These are phyloP conservation scores for Trachelipus rathkii DNA, from an alignment of 1,140 invertebrate genomes.

Conservation along the genomic window DNA sequence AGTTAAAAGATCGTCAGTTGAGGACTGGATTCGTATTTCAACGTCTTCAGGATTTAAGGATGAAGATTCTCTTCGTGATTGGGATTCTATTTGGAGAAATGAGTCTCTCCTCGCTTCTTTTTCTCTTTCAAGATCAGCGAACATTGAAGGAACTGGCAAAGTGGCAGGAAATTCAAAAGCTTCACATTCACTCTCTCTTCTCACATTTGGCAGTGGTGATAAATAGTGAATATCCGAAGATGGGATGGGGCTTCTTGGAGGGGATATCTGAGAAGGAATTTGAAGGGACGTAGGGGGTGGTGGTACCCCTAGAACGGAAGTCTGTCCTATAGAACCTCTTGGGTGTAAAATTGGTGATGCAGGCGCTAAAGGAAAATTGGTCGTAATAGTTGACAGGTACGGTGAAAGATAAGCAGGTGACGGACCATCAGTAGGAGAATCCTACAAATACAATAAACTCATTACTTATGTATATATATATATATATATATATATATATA, in stretches of 20 bases:
- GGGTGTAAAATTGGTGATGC: constrained; percentile 52
- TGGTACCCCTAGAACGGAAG: constrained; percentile 10
- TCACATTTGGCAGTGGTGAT: constrained; percentile 62
- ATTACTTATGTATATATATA: too few species aligned
- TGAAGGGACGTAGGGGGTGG: constrained; percentile 27
- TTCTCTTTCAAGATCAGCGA: constrained; percentile 56
- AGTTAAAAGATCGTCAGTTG: constrained; percentile 40
- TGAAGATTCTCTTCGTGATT: background rate
- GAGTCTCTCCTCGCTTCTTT: background rate
- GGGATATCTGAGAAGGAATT: constrained; percentile 18
- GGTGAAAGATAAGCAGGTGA: constrained; percentile 35
- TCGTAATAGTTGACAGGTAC: constrained; percentile 53
- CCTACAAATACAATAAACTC: constrained; percentile 27
- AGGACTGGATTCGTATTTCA: constrained; percentile 41
- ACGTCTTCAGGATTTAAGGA: constrained; percentile 31
- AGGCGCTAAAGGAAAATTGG: constrained; percentile 59
- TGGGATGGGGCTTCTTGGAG: constrained; percentile 13
- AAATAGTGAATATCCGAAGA: constrained; percentile 53
- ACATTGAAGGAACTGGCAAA: constrained; percentile 67
- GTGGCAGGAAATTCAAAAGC: constrained; percentile 49
- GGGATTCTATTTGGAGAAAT: background rate
- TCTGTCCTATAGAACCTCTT: constrained; percentile 14
- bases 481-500: too few species aligned
- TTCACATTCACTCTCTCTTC: constrained; percentile 61
- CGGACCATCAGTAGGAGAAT: constrained; percentile 44